Percentiles rank a stretch among this genome's conserved stretches.
These are phyloP conservation scores for Conomelus anceps DNA, from an alignment of 2,888 invertebrate genomes.

Conservation along the genomic window DNA sequence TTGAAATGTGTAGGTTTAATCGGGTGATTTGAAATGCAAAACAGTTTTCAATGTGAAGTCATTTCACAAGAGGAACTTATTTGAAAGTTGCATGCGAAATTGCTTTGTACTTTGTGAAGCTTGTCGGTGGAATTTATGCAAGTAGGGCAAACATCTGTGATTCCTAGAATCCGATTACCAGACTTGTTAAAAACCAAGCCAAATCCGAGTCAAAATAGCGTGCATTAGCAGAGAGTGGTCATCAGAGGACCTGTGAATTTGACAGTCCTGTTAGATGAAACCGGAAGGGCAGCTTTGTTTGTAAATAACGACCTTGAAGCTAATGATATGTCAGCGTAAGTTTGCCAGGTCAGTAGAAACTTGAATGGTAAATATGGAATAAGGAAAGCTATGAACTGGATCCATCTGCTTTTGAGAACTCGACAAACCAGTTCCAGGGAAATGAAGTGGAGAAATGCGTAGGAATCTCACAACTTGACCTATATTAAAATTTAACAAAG, in stretches of 20 bases:
- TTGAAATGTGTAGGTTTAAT: background rate
- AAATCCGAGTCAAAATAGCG: background rate
- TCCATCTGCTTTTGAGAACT: background rate
- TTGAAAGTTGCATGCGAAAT: background rate
- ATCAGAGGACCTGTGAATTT: background rate
- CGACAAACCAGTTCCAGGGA: background rate
- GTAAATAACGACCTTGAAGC: background rate
- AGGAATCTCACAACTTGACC: background rate
- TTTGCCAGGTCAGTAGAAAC: background rate
- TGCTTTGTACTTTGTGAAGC: background rate
- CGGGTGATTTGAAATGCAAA: background rate
- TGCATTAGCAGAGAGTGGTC: background rate
- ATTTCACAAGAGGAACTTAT: background rate
- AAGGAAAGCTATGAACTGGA: background rate
- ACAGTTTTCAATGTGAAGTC: background rate
- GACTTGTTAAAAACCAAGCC: background rate
- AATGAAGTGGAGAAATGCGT: background rate
- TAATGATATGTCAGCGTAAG: background rate
- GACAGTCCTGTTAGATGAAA: background rate
- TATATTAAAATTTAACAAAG: background rate
- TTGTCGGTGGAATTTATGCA: background rate
- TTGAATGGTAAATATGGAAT: background rate
- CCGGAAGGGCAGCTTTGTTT: background rate
- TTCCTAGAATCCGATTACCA: background rate
- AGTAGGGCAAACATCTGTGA: background rate